Percentiles rank a stretch among this genome's conserved stretches.
These are phyloP conservation scores for Tiliacea aurago DNA, from an alignment of 2,888 invertebrate genomes.

Conservation along the genomic window DNA sequence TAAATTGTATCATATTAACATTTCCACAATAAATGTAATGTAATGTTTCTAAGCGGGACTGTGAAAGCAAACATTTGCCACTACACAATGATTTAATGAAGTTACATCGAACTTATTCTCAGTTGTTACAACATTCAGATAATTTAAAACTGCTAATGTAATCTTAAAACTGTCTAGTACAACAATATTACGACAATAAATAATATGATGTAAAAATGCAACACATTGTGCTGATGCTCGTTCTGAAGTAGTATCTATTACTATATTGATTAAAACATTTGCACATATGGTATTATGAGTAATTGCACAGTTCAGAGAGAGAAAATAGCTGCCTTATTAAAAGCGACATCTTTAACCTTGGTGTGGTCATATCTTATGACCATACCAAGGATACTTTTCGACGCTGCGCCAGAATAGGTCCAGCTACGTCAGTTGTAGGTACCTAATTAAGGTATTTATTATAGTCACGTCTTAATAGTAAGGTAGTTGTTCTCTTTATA, in stretches of 20 bases:
- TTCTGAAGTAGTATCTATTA: constrained; percentile 20
- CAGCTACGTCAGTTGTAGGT: neutral
- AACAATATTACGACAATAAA: constrained; percentile 32
- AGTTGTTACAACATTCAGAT: constrained; percentile 35
- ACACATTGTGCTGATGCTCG: constrained; percentile 21
- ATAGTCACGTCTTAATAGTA: neutral
- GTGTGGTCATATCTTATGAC: too few species aligned
- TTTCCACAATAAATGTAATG: constrained; percentile 54
- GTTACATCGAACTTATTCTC: constrained; percentile 34
- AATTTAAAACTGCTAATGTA: constrained; percentile 41
- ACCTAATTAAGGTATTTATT: neutral
- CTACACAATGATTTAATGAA: constrained; percentile 29
- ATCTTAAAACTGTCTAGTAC: constrained; percentile 43
- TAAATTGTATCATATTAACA: constrained; percentile 57
- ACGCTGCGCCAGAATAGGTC: neutral
- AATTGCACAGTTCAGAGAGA: constrained; percentile 1
- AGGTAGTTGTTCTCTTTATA: constrained; percentile 7
- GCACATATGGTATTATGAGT: constrained; percentile 39
- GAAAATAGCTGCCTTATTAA: constrained; percentile 7
- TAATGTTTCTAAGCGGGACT: constrained; percentile 42
- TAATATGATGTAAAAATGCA: constrained; percentile 3
- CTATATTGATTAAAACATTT: constrained; percentile 39
- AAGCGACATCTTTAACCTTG: neutral
- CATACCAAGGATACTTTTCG: neutral
- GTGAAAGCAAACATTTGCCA: constrained; percentile 35